Conservation (phyloP, 2,888 invertebrate species). For the Epistrophe grossulariae region DNA sequence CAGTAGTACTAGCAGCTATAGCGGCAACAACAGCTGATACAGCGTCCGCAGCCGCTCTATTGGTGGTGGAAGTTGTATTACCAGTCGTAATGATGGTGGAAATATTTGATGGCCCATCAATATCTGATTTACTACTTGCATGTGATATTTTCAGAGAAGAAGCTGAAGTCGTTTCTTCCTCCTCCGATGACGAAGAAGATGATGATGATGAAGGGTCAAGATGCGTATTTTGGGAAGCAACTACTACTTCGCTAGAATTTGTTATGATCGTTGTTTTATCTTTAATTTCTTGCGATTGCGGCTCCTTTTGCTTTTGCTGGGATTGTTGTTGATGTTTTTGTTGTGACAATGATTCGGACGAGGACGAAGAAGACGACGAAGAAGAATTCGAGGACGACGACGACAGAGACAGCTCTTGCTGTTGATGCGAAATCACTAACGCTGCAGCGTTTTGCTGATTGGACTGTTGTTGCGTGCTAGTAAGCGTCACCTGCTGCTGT, state of each 20-base stretch:
- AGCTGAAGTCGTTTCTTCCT: conserved; percentile 56
- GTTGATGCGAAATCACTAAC: conserved; percentile 75
- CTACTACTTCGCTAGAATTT: conserved; percentile 60
- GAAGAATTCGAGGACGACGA: conserved; percentile 74
- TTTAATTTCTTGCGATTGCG: conserved; percentile 46
- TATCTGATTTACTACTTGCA: conserved; percentile 62
- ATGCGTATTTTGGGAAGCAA: conserved; percentile 52
- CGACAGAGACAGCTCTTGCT: conserved; percentile 81
- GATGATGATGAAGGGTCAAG: conserved; percentile 76
- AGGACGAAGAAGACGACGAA: conserved; percentile 76
- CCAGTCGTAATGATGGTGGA: conserved; percentile 64
- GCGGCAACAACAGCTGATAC: conserved; percentile 77
- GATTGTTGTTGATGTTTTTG: conserved; percentile 61
- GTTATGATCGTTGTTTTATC: conserved; percentile 69
- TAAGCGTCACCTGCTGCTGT: conserved; percentile 82
- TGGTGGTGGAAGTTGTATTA: conserved; percentile 58
- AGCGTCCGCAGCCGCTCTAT: conserved; percentile 77
- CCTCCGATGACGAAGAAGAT: conserved; percentile 78
- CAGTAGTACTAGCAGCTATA: conserved; percentile 78
- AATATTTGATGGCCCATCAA: conserved; percentile 61
- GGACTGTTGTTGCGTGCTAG: conserved; percentile 79
- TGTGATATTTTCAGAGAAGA: conserved; percentile 48
- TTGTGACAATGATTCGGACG: conserved; percentile 76
- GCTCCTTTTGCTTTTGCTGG: conserved; percentile 46
- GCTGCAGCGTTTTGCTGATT: conserved; percentile 78